These are phyloP conservation scores for Venusia cambrica DNA, from an alignment of 2,888 invertebrate genomes.

Conservation along the genomic window DNA sequence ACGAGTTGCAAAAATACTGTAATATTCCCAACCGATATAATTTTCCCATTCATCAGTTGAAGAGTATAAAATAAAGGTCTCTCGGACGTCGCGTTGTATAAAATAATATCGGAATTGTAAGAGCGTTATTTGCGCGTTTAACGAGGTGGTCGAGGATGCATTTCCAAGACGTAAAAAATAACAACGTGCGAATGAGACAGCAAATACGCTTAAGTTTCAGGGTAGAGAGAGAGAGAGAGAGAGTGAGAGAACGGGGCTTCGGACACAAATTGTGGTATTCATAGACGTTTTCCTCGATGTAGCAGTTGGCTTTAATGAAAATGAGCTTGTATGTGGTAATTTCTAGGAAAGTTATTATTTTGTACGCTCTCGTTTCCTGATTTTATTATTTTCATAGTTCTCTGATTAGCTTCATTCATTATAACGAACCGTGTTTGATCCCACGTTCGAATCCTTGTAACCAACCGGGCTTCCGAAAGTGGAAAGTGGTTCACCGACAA, in stretches of 20 bases:
- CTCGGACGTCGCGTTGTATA: no score
- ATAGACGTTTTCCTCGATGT: constrained; percentile 32
- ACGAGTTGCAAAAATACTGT: no score
- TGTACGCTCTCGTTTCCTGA: constrained; percentile 26
- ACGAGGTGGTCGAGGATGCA: constrained; percentile 35
- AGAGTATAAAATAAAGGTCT: no score
- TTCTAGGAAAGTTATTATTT: constrained; percentile 33
- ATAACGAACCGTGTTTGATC: no score
- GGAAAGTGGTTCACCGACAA: no score
- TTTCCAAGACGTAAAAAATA: constrained; percentile 41
- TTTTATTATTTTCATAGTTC: no score
- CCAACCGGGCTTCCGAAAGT: no score
- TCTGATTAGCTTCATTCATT: no score
- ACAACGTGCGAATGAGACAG: constrained; percentile 31
- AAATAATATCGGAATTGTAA: constrained; percentile 27
- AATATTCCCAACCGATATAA: no score
- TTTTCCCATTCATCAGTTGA: no score
- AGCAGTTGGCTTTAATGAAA: constrained; percentile 45
- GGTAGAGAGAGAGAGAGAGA: constrained; percentile 15
- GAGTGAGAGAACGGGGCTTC: constrained; percentile 21
- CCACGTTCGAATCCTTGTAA: no score
- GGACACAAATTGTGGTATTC: constrained; percentile 37
- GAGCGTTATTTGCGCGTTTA: constrained; percentile 33
- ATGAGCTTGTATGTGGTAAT: constrained; percentile 39
- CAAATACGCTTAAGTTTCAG: not conserved